Percentiles rank a stretch among this genome's conserved stretches.
These are phyloP conservation scores for Ctenopoma kingsleyae DNA, from an alignment of 2,797 vertebrate species.

Conservation along the genomic window DNA sequence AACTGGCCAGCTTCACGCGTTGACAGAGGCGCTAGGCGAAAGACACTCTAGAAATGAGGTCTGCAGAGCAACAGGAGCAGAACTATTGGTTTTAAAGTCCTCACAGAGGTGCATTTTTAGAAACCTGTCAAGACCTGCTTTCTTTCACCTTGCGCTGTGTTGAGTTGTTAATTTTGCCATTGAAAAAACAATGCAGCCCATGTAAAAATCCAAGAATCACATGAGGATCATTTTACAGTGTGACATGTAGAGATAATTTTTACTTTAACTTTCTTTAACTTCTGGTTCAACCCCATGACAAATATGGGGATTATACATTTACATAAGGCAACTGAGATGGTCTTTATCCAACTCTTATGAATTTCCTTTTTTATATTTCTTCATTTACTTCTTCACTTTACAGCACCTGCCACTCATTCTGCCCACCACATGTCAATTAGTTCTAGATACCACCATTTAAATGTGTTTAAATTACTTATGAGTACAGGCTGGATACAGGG, in stretches of 20 bases:
- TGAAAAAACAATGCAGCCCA: neutral
- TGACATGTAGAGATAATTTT: neutral
- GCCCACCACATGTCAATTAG: constrained; percentile 32
- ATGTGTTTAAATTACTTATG: constrained; percentile 82
- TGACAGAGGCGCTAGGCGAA: constrained; percentile 67
- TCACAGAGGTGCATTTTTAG: neutral
- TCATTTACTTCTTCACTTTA: constrained; percentile 4
- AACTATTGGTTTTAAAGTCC: neutral
- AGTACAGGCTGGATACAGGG: constrained; percentile 62
- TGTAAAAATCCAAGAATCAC: neutral
- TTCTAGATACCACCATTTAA: constrained; percentile 74
- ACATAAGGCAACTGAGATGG: too few relatives aligned
- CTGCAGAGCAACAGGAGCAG: constrained; percentile 24
- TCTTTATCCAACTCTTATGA: too few relatives aligned
- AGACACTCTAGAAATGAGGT: constrained; percentile 63
- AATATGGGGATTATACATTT: neutral
- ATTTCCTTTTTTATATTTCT: neutral
- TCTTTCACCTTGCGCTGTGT: neutral
- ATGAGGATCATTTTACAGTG: constrained; percentile 1
- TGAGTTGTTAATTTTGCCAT: neutral
- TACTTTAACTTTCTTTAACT: neutral
- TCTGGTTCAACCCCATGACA: neutral
- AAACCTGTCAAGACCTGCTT: constrained; percentile 6
- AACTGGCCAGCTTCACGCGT: constrained; percentile 68
- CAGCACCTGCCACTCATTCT: constrained; percentile 7